phyloP scores from a whole-genome alignment of 2,113 vertebrate genomes.

The Oncorhynchus kisutch region DNA sequence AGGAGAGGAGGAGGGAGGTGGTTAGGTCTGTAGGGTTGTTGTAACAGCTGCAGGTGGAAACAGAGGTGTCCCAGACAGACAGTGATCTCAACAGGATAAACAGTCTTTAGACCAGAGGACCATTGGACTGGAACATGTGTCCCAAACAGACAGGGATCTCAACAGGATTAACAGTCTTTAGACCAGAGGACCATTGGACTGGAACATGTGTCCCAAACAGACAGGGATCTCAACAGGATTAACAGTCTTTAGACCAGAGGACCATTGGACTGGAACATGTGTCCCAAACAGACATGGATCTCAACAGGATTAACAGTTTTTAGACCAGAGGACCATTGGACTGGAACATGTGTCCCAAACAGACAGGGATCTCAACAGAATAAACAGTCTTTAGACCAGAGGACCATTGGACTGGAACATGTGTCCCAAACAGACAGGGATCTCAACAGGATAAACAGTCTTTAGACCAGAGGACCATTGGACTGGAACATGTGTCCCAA shows the following conservation, averaged over 20 bases:
- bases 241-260: background rate
- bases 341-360: background rate
- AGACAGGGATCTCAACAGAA: slow-evolving; percentile 12
- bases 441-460: slow-evolving; percentile 6
- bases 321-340: no score
- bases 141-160: slow-evolving; percentile 1
- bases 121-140: background rate
- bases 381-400: background rate
- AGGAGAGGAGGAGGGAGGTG: background rate
- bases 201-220: background rate
- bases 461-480: no score
- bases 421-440: background rate
- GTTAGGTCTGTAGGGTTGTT: slow-evolving; percentile 35
- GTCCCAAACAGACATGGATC: slow-evolving; percentile 1
- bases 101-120: background rate
- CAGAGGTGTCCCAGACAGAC: background rate
- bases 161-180: background rate
- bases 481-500: background rate
- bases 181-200: no score
- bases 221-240: slow-evolving; percentile 16
- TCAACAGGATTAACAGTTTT: background rate
- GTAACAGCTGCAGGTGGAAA: slow-evolving; percentile 50
- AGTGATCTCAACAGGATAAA: slow-evolving; percentile 16
- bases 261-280: background rate
- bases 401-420: no score